Percentiles rank a stretch among this genome's conserved stretches.
These are phyloP conservation scores for Microdon myrmicae DNA, from an alignment of 2,888 invertebrate genomes.

Conservation along the genomic window DNA sequence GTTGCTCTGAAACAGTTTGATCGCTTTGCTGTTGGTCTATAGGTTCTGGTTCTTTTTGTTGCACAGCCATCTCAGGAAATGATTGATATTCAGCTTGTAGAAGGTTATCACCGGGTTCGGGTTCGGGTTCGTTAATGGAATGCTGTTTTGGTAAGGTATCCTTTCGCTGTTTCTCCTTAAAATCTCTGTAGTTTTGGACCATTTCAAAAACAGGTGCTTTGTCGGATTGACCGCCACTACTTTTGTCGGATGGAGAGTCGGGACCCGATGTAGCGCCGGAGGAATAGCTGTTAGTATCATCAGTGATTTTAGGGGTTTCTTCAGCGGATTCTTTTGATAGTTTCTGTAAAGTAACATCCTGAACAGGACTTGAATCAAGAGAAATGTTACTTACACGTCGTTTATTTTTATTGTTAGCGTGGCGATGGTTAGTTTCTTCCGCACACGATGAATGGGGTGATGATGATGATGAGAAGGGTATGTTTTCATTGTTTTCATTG, in stretches of 20 bases:
- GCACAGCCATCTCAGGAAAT: no score
- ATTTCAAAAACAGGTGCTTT: slow-evolving; percentile 61
- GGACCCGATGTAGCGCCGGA: slow-evolving; percentile 91
- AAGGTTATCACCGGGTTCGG: no score
- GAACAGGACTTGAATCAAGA: slow-evolving; percentile 10
- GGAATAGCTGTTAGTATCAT: slow-evolving; percentile 70
- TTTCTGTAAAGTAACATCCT: not conserved
- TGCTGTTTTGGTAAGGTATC: not conserved
- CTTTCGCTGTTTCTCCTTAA: slow-evolving; percentile 25
- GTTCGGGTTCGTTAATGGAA: not conserved
- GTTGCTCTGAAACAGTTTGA: no score
- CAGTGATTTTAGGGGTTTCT: slow-evolving; percentile 57
- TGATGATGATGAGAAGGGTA: slow-evolving; percentile 55
- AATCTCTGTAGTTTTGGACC: slow-evolving; percentile 46
- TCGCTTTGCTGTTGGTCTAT: not conserved
- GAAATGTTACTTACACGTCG: not conserved
- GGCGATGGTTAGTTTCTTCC: slow-evolving; percentile 57
- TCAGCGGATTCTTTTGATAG: slow-evolving; percentile 46
- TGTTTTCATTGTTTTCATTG: slow-evolving; percentile 41
- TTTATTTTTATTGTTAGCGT: slow-evolving; percentile 5
- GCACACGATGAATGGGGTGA: slow-evolving; percentile 68
- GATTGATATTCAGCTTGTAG: no score
- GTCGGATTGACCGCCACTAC: slow-evolving; percentile 78
- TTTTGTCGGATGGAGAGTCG: slow-evolving; percentile 80
- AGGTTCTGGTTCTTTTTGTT: slow-evolving; percentile 3